These are phyloP conservation scores for Prionace glauca DNA, from an alignment of 2,797 vertebrate genomes.

Conservation along the genomic window DNA sequence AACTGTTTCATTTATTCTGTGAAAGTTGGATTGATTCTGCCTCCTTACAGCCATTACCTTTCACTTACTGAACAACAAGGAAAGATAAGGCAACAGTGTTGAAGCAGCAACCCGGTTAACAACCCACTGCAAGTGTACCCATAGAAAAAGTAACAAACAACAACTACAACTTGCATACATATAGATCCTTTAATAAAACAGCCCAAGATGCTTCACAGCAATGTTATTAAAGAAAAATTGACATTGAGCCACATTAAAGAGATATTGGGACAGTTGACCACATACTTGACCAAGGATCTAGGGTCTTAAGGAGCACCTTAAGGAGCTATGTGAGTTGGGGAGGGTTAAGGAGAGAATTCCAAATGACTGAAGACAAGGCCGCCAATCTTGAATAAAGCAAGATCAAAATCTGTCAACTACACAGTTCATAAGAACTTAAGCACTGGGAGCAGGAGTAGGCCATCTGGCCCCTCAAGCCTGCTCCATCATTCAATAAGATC, in stretches of 20 bases:
- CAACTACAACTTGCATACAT: background rate
- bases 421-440: background rate
- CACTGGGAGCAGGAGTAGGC: too few relatives aligned
- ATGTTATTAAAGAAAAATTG: background rate
- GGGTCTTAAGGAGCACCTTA: background rate
- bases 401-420: background rate
- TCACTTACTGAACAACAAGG: background rate
- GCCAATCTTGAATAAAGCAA: background rate
- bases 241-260: background rate
- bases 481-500: too few relatives aligned
- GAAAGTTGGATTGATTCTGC: background rate
- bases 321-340: background rate
- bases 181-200: background rate
- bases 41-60: background rate
- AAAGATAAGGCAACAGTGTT: background rate
- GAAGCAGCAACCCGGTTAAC: background rate
- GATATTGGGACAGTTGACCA: background rate
- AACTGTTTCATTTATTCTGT: background rate
- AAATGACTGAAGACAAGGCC: too few relatives aligned
- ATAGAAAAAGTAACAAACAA: background rate
- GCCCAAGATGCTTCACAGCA: background rate
- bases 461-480: too few relatives aligned
- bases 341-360: background rate
- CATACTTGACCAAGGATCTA: too few relatives aligned
- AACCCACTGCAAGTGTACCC: background rate